A percentile compares a stretch with the other conserved stretches of the same genome.
These are phyloP conservation scores for Chaetogeoica ovagalla DNA, from an alignment of 2,888 invertebrate genomes.

Conservation along the genomic window DNA sequence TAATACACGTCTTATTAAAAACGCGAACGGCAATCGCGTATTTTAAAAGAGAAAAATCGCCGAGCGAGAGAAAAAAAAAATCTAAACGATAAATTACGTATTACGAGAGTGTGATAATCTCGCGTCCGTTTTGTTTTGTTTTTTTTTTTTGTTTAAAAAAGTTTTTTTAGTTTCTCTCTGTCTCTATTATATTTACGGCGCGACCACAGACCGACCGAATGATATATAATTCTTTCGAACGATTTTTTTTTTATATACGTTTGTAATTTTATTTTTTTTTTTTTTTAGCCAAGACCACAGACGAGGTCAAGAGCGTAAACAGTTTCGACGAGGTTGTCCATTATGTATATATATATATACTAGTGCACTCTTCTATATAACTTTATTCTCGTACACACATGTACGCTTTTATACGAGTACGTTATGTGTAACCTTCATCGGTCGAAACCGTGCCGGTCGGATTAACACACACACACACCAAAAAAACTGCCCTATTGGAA, in stretches of 20 bases:
- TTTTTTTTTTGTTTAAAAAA: too few relatives aligned
- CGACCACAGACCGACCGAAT: background rate
- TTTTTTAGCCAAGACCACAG: conserved; percentile 30
- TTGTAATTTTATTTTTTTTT: background rate
- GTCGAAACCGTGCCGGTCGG: too few relatives aligned
- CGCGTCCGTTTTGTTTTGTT: background rate
- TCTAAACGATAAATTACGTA: conserved; percentile 22
- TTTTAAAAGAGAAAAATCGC: background rate
- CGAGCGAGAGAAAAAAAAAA: background rate
- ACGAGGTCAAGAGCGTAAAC: conserved; percentile 43
- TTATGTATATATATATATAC: background rate
- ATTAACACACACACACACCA: too few relatives aligned
- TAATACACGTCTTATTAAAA: background rate
- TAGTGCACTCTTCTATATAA: conserved; percentile 1
- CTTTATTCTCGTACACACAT: background rate
- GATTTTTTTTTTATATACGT: background rate
- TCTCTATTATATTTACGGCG: background rate
- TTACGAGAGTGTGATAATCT: conserved; percentile 7
- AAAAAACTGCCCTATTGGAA: too few relatives aligned
- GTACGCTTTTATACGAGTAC: too few relatives aligned
- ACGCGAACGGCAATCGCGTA: conserved; percentile 11
- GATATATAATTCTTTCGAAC: conserved; percentile 16
- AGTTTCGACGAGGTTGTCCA: conserved; percentile 27
- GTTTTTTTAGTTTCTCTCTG: too few relatives aligned
- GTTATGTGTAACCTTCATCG: too few relatives aligned